Evolutionary conservation across 2,888 invertebrate genomes (phyloP), one percentile per base, ranked within the genome.

Genomic region (Copidosoma aretas): DNA sequence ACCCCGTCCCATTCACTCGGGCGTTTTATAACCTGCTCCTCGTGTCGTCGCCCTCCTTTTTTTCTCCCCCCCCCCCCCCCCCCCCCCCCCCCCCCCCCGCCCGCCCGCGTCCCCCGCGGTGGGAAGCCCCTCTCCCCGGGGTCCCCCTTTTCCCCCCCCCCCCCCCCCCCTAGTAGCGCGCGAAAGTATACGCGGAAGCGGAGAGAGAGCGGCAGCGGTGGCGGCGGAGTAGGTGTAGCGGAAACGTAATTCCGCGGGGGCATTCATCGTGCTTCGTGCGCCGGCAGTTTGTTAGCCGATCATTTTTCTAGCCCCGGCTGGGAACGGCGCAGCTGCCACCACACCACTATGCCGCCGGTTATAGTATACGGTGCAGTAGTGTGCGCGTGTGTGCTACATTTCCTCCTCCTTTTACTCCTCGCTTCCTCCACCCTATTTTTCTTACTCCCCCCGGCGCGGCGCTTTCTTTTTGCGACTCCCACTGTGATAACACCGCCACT

Each of bases 251-350:
- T 74, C 74, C 74, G 68, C 52, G 22, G 67, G 64, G 58, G 72
- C 74, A 75, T 75, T 74, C 73, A 73, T 75, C 74, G 73, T 74
- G 63, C 71, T 74, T 72, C 73, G 73, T 71, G 73, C 73, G 64
- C 32, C 32, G 71, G 75, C 73, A 74, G 74, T 76, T 76, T 75
- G 75, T 74, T 73, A 75, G 75, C 71, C 72, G 73, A 71, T 74
- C 73, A 75, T 75, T 76, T 74, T 75, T 76, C 75, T 71, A 72
- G 67, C 32, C 71, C 61, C n/a, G n/a, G n/a, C n/a, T n/a, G n/a
- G 63, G 64, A 60, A 64, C 67, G 8, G 32, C 62, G 39, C 66
- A 56, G 68, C 68, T 57, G 32, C 52, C 22, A 22, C 49, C 32
- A 32, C 32, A 32, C 32, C 32, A 32, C 32, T 32, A n/a, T n/a